Base-by-base conservation (phyloP, 2,797 vertebrate species). In the Microctenopoma lineatum region DNA sequence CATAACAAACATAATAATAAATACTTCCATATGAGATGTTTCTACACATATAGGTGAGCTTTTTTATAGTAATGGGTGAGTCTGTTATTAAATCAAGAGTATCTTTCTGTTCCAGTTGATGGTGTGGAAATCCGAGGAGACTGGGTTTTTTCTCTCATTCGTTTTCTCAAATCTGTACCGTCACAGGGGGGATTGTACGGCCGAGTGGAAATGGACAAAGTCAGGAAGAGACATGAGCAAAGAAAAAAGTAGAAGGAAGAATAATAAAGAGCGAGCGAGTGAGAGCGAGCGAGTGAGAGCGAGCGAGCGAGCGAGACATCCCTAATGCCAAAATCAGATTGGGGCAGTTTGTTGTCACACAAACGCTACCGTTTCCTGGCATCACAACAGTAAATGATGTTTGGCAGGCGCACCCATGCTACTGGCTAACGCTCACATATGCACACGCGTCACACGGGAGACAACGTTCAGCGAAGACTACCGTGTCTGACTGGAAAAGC, bases 301-400 rank as follows among this genome's bases (percentile, higher is more conserved):
- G 36, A 11, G 36, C 36, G 27, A 10, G 39, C 9, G 55, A 45
- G 57, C 63, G 25, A 26, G 11, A 59, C 1, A 65, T 56, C 60
- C 68, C 48, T 56, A n/a, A 34, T 21, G 81, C 83, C 77, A 88
- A 90, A 29, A 88, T 85, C 50, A 47, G 77, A 88, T 80, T 82
- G 86, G 68, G 79, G 67, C 74, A 79, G 83, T 87, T 90, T 86
- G 83, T 90, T 73, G 82, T 87, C 87, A 87, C 81, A 87, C 78
- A 83, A 87, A 87, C 77, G 89, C 85, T 80, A 72, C 72, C 50
- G 46, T 73, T 88, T 80, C 57, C 75, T 90, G 86, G 87, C 89
- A 81, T 55, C 66, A 77, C 83, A 84, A 84, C 73, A 85, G 73
- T 84, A 81, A 87, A 85, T 79, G 63, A 85, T 87, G 87, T 91